Base-by-base conservation (phyloP, 2,888 invertebrate species). In the Cosmia pyralina region DNA sequence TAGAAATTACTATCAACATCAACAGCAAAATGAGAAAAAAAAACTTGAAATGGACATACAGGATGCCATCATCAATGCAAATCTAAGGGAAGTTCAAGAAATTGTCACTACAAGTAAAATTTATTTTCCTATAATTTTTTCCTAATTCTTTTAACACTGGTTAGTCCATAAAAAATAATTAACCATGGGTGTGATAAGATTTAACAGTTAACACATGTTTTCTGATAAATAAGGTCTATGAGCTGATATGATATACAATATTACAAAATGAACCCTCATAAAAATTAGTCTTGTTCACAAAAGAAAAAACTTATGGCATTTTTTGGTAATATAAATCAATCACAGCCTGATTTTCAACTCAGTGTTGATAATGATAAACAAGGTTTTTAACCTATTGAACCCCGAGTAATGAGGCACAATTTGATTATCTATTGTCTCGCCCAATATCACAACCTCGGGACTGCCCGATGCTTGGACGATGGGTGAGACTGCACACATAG, bases 61-160 rank as follows among this genome's bases (percentile, higher is more conserved):
- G 89, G 93, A 93, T 85, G 94, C 95, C 62, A 93, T 96, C 50
- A 90, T 94, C 57, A 93, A 93, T 89, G 93, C 92, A 38, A 92
- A 94, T 80, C 50, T 94, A 11, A 82, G 88, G 66, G 91, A 92
- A 70, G 90, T 96, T 22, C 87, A 92, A 80, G 88, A 90, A 60
- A 92, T 94, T 69, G 85, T 95, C 55, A 84, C 60, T 34, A 80
- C 82, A 81, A 93, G 94, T 93, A 84, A 82, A 22, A 44, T 15
- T 2, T 11, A 22, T 38, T 46, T 34, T 3, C n/a, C 15, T 19
- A 28, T 6, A 0, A 0, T 4, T 19, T 22, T n/a, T 19, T 1
- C 13, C 8, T 19, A 0, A 15, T 55, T 8, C 0, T 52, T 1
- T 11, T 13, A 17, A 11, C 44, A 17, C n/a, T 15, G 6, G 4